These are phyloP conservation scores for Bombyx huttoni DNA, from an alignment of 2,888 invertebrate genomes.

Conservation along the genomic window DNA sequence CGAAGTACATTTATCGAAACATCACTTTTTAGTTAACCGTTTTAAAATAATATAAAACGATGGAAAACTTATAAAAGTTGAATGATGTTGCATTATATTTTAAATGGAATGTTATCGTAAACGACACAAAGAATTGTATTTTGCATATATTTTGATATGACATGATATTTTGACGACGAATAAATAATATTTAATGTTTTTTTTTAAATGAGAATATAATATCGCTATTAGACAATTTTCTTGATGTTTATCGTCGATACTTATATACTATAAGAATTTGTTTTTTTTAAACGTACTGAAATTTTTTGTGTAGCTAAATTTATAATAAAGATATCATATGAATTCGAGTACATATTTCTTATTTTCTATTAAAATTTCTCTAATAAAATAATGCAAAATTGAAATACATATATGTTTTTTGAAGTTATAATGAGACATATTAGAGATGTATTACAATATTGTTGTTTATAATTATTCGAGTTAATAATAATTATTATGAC, in stretches of 20 bases:
- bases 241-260: constrained; percentile 43
- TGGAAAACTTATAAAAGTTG: constrained; percentile 27
- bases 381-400: too few relatives aligned
- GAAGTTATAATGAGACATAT: neutral
- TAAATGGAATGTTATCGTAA: constrained; percentile 38
- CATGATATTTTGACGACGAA: constrained; percentile 49
- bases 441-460: neutral
- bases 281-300: constrained; percentile 38
- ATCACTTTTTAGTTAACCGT: constrained; percentile 32
- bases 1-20: constrained; percentile 7
- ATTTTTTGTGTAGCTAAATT: constrained; percentile 35
- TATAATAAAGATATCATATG: constrained; percentile 43
- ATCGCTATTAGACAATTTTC: constrained; percentile 18
- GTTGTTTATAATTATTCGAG: neutral
- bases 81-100: constrained; percentile 31
- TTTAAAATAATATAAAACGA: constrained; percentile 27
- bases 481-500: neutral
- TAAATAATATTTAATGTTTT: constrained; percentile 28
- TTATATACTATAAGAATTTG: constrained; percentile 39
- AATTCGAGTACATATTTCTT: constrained; percentile 37
- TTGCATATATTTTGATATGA: constrained; percentile 66
- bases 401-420: neutral
- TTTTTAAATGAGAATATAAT: constrained; percentile 31
- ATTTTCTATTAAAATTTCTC: neutral
- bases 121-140: constrained; percentile 40